phyloP scores from a whole-genome alignment of 2,888 invertebrate species.

The Neuroscelio doddi region DNA sequence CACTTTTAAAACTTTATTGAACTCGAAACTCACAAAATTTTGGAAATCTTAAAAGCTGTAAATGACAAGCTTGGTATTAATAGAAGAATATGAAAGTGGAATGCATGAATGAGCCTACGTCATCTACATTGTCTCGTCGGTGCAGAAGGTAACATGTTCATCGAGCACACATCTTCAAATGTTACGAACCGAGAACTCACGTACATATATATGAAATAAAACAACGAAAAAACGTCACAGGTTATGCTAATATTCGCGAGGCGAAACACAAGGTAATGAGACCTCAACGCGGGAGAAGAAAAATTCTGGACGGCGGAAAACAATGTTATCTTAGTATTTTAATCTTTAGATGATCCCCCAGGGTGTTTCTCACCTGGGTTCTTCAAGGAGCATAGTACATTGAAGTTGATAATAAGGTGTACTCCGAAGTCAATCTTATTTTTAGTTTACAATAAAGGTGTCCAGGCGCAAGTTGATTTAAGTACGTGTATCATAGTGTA shows the following conservation, averaged over 20 bases:
- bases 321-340: constrained; percentile 62
- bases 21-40: too few relatives aligned
- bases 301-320: constrained; percentile 57
- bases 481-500: neutral
- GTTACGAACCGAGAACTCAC: neutral
- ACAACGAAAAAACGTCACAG: constrained; percentile 2
- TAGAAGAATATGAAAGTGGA: too few relatives aligned
- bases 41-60: too few relatives aligned
- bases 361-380: constrained; percentile 54
- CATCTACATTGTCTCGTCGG: too few relatives aligned
- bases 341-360: constrained; percentile 52
- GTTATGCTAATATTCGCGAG: constrained; percentile 30
- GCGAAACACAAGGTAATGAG: constrained; percentile 47
- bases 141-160: too few relatives aligned
- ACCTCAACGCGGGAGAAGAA: constrained; percentile 48
- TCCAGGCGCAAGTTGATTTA: constrained; percentile 1
- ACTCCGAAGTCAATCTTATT: constrained; percentile 20
- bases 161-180: too few relatives aligned
- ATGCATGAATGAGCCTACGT: constrained; percentile 7
- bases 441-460: neutral
- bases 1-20: too few relatives aligned
- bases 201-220: neutral
- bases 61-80: too few relatives aligned
- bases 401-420: constrained; percentile 34
- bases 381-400: constrained; percentile 40